These are phyloP conservation scores for Bruchidius siliquastri DNA, from an alignment of 2,888 invertebrate genomes.

Conservation along the genomic window DNA sequence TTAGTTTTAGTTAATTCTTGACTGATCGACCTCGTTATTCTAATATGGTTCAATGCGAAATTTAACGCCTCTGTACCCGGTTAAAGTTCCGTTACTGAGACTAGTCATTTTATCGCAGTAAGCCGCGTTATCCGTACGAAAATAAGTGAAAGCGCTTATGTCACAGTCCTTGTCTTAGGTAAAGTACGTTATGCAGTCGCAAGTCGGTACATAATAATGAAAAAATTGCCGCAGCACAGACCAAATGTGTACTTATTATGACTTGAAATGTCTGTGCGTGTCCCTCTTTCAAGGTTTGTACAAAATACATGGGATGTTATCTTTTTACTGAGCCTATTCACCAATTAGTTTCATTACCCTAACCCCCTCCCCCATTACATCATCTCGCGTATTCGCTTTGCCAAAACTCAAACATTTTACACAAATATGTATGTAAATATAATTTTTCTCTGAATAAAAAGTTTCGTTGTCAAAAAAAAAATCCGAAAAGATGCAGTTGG, in stretches of 20 bases:
- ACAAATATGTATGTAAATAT: no score
- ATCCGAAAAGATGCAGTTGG: no score
- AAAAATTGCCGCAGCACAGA: not conserved
- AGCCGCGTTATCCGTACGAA: not conserved
- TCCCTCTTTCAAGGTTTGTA: not conserved
- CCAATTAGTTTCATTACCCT: no score
- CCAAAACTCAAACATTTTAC: no score
- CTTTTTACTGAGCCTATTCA: no score
- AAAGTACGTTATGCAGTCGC: not conserved
- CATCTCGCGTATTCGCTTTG: no score
- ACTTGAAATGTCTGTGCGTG: not conserved
- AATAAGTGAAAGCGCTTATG: not conserved
- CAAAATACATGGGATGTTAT: no score
- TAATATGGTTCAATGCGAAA: not conserved
- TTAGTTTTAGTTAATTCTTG: no score
- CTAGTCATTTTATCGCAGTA: not conserved
- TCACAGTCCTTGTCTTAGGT: not conserved
- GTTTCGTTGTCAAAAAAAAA: no score
- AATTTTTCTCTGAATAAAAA: no score
- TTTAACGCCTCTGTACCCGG: not conserved
- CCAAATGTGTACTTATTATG: not conserved
- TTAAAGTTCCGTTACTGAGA: not conserved
- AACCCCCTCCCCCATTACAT: no score
- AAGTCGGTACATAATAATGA: not conserved
- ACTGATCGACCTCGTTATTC: not conserved